Conservation (phyloP, 2,888 invertebrate species). For the Xanthia icteritia region DNA sequence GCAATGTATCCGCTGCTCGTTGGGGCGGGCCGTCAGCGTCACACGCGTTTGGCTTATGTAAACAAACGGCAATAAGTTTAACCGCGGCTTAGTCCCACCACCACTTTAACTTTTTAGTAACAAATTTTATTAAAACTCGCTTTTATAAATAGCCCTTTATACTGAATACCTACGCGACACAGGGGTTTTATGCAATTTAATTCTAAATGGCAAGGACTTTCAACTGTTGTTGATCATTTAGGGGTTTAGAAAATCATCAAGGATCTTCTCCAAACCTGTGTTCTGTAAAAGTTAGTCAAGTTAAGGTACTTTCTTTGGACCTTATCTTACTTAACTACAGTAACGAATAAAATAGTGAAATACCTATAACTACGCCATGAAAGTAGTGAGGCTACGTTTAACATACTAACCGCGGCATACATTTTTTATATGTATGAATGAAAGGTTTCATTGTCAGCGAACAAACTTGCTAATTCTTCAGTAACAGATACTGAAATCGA, state of each 20-base stretch:
- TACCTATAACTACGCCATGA: background rate
- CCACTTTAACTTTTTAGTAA: constrained; percentile 76
- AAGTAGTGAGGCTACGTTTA: too few relatives aligned
- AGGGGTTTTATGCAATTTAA: constrained; percentile 16
- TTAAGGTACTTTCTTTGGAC: background rate
- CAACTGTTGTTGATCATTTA: background rate
- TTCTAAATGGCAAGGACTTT: background rate
- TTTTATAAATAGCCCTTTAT: constrained; percentile 59
- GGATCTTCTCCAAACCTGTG: background rate
- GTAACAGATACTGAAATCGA: constrained; percentile 59
- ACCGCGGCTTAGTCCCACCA: constrained; percentile 76
- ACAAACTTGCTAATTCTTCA: constrained; percentile 22
- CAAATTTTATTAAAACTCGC: constrained; percentile 76
- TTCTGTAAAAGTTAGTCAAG: background rate
- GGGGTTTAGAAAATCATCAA: background rate
- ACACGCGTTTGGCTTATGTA: constrained; percentile 76
- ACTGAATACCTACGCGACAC: constrained; percentile 4
- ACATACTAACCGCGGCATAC: background rate
- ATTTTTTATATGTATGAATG: background rate
- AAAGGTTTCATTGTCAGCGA: constrained; percentile 21
- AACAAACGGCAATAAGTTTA: constrained; percentile 81
- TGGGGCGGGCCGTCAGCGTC: constrained; percentile 59
- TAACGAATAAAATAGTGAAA: background rate
- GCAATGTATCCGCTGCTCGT: constrained; percentile 31
- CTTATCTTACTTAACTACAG: background rate